phyloP scores from a whole-genome alignment of 1,140 invertebrate genomes.

The Doryteuthis pealeii region DNA sequence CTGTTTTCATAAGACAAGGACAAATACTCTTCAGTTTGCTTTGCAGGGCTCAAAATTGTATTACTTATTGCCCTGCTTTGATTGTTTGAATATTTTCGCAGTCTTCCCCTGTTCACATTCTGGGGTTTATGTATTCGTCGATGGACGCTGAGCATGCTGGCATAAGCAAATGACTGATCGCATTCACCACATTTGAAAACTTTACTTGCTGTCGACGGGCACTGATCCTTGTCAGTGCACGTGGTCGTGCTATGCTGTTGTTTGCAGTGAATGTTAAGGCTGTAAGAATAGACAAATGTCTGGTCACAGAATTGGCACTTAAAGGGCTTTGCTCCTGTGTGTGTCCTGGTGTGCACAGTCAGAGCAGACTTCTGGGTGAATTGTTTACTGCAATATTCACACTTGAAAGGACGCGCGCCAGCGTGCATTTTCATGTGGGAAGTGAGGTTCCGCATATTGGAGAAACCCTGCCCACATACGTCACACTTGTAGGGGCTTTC shows the following conservation, averaged over 20 bases:
- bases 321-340: background rate
- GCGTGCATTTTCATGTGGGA: conserved; percentile 21
- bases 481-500: conserved; percentile 40
- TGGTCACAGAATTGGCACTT: background rate
- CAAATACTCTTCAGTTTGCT: no score
- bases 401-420: conserved; percentile 9
- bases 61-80: no score
- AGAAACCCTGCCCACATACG: conserved; percentile 33
- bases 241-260: background rate
- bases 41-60: no score
- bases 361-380: background rate
- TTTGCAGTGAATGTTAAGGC: background rate
- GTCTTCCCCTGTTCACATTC: no score
- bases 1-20: no score
- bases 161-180: background rate
- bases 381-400: background rate
- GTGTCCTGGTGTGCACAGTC: background rate
- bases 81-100: no score
- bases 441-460: conserved; percentile 9
- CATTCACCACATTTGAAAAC: conserved; percentile 3
- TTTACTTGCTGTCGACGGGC: background rate
- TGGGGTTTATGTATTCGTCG: background rate
- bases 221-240: background rate
- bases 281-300: background rate
- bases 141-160: background rate